Conservation (phyloP, 2,797 vertebrate genomes). For the Uromys caudimaculatus region DNA sequence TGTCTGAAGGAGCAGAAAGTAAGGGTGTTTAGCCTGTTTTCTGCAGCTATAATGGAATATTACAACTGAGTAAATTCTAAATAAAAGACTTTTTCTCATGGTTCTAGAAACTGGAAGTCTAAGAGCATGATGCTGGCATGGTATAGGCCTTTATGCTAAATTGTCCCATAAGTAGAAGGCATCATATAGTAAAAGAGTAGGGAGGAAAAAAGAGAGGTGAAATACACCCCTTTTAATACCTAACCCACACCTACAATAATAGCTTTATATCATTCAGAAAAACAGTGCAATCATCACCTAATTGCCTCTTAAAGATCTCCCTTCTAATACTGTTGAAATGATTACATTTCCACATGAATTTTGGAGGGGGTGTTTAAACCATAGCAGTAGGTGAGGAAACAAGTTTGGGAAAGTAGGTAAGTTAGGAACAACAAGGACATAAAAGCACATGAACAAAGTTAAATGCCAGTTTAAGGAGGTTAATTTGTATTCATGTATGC, state of each 20-base stretch:
- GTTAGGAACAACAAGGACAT: not conserved
- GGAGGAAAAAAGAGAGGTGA: not conserved
- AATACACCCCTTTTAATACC: not conserved
- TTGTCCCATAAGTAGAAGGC: not conserved
- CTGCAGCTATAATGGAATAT: not conserved
- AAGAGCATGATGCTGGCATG: not conserved
- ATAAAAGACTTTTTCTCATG: not conserved
- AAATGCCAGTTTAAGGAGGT: conserved; percentile 39
- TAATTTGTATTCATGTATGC: conserved; percentile 49
- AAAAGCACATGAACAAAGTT: conserved; percentile 38
- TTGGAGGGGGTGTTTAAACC: not conserved
- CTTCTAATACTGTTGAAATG: not conserved
- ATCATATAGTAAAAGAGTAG: not conserved
- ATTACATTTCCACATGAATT: conserved; percentile 21
- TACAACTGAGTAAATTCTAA: not conserved
- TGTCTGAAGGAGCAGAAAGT: conserved; percentile 57
- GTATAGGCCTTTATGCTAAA: not conserved
- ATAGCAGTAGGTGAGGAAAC: conserved; percentile 29
- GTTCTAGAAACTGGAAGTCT: not conserved
- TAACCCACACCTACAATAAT: not conserved
- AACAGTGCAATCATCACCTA: not conserved
- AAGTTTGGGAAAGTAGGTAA: conserved; percentile 5
- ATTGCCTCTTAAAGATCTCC: not conserved
- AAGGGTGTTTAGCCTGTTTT: not conserved
- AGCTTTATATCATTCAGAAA: not conserved